Percentiles rank a stretch among this genome's conserved stretches.
These are phyloP conservation scores for Coracias cyanogaster DNA, from an alignment of 2,797 vertebrate species.

Conservation along the genomic window DNA sequence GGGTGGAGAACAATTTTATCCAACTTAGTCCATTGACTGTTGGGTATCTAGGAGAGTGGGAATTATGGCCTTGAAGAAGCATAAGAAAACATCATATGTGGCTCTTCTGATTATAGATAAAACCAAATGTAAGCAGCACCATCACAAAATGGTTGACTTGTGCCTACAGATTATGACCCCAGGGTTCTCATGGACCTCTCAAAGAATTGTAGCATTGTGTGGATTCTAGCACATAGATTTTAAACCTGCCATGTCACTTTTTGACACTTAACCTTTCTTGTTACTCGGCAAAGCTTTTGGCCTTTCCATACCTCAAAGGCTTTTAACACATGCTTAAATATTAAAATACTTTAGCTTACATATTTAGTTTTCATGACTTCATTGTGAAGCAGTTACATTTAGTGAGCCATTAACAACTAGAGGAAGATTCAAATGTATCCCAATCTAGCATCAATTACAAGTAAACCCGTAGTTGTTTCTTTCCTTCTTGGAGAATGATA, in stretches of 20 bases:
- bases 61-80: not conserved
- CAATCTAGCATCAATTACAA: not conserved
- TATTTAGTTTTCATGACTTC: not conserved
- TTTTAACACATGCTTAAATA: not conserved
- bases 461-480: not conserved
- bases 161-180: not conserved
- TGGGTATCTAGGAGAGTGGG: too few relatives aligned
- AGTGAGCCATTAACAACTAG: not conserved
- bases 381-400: not conserved
- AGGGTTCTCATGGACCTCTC: not conserved
- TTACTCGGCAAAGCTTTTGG: not conserved
- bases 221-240: not conserved
- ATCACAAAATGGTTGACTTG: not conserved
- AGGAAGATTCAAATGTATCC: not conserved
- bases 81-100: not conserved
- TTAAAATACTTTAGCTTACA: not conserved
- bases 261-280: not conserved
- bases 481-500: not conserved
- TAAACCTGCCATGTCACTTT: not conserved
- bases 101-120: not conserved
- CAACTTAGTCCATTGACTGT: not conserved
- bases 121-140: not conserved
- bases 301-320: not conserved
- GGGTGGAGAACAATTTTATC: not conserved
- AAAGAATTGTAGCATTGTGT: not conserved